A percentile compares a stretch with the other conserved stretches of the same genome.
Conservation (phyloP, 2,888 invertebrate genomes). For the Romanomermis culicivorax region DNA sequence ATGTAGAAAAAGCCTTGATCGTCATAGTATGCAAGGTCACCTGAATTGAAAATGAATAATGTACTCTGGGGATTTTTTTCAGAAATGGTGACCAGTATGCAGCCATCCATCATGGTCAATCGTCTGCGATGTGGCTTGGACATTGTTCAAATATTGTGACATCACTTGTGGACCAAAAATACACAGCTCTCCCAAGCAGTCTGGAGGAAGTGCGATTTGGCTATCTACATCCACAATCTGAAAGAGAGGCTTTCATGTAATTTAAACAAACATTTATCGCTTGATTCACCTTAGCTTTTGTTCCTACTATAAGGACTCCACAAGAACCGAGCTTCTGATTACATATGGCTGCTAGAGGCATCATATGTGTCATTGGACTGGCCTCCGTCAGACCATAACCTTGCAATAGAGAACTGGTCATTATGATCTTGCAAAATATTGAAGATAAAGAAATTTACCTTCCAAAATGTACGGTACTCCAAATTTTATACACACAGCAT, state of each 20-base stretch:
- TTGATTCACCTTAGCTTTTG: slow-evolving; percentile 48
- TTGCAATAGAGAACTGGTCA: slow-evolving; percentile 16
- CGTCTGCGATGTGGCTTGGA: slow-evolving; percentile 41
- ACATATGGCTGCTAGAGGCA: slow-evolving; percentile 15
- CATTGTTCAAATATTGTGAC: slow-evolving; percentile 41
- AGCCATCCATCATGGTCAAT: slow-evolving; percentile 56
- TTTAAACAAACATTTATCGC: too few relatives aligned
- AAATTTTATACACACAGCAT: not conserved
- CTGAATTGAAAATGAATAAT: slow-evolving; percentile 34
- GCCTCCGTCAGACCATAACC: slow-evolving; percentile 54
- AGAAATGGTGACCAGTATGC: slow-evolving; percentile 33
- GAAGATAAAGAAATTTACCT: too few relatives aligned
- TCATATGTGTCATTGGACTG: slow-evolving; percentile 37
- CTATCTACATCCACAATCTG: not conserved
- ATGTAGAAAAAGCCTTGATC: slow-evolving; percentile 51
- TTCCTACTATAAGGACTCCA: slow-evolving; percentile 42
- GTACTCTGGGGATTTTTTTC: too few relatives aligned
- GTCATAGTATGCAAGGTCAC: slow-evolving; percentile 60
- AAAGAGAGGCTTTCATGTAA: too few relatives aligned
- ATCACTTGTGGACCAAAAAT: not conserved
- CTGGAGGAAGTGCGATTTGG: not conserved
- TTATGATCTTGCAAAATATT: too few relatives aligned
- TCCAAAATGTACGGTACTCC: not conserved
- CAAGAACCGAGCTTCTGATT: slow-evolving; percentile 43
- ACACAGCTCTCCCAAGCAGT: not conserved